Base-by-base conservation (phyloP, 1,140 invertebrate genomes). In the Heliconius melpomene region DNA sequence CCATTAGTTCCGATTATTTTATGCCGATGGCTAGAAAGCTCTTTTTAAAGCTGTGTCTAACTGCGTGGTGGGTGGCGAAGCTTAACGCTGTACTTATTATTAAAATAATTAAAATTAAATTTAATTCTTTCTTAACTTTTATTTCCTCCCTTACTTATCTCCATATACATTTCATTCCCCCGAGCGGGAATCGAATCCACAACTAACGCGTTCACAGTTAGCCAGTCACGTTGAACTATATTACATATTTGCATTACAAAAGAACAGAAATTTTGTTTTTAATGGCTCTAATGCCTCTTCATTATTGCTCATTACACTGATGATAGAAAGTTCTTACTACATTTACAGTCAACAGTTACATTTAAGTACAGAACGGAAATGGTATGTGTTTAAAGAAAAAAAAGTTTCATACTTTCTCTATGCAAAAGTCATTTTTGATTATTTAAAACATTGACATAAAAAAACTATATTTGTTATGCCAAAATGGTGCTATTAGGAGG, bases 301-400 rank as follows among this genome's bases (percentile, higher is more conserved):
- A 66, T 66, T 66, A 66, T 66, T 13, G 23, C 60, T 66, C 60
- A 66, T 66, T 66, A 66, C 23, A 29, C 9, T 29, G 11, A 2
- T 29, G 60, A 9, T 66, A 66, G 60, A 66, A 66, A 66, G 60
- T 16, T 60, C 23, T 11, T 26, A 29, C 9, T 66, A 29, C 60
- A 26, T 66, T 66, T 66, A 26, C 3, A 66, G 60, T 66, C 60
- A 29, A 66, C 20, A 26, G 23, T n/a, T 66, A 26, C 23, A 16
- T 66, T 66, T 66, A 29, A 66, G 60, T 66, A 66, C 60, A 66
- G 23, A 66, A 66, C 60, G 60, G 60, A 66, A 66, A 29, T 66
- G 60, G 26, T 66, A 29, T 66, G 60, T 29, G 7, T 13, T 66
- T 16, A 26, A 66, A 26, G 3, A 66, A 66, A 66, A 66, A 57